Percentiles rank a stretch among this genome's conserved stretches.
Conservation (phyloP, 2,797 vertebrate genomes). For the Galaxias olidus region DNA sequence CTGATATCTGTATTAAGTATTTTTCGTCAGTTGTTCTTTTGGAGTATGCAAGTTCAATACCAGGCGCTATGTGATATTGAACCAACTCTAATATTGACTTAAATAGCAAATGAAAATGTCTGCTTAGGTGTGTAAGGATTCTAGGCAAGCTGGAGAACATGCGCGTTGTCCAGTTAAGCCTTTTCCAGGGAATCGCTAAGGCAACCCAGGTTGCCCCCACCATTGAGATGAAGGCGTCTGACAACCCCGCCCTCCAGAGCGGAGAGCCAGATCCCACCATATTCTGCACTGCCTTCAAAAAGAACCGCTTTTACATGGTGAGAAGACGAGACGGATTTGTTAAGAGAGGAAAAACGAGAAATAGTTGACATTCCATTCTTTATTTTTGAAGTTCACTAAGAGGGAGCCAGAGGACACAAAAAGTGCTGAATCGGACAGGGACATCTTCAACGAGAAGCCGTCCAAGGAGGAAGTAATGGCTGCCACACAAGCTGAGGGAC, state of each 20-base stretch:
- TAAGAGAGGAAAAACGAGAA: too few species aligned
- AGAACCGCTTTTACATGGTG: slow-evolving; percentile 98
- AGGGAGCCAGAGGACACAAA: slow-evolving; percentile 97
- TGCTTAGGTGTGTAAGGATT: slow-evolving; percentile 89
- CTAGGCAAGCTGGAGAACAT: slow-evolving; percentile 97
- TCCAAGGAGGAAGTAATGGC: slow-evolving; percentile 99
- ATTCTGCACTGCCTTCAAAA: slow-evolving; percentile 96
- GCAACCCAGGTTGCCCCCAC: slow-evolving; percentile 85
- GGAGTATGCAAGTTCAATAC: too few species aligned
- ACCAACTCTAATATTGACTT: too few species aligned
- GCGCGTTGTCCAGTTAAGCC: slow-evolving; percentile 87
- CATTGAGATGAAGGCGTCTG: slow-evolving; percentile 97
- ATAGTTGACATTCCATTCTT: background rate
- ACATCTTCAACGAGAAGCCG: slow-evolving; percentile 98
- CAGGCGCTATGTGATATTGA: too few species aligned
- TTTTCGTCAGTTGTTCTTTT: too few species aligned
- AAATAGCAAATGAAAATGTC: too few species aligned
- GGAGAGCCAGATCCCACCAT: slow-evolving; percentile 89
- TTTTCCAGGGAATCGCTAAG: slow-evolving; percentile 94
- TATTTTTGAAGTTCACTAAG: slow-evolving; percentile 85
- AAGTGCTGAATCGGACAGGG: slow-evolving; percentile 95
- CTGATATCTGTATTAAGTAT: too few species aligned
- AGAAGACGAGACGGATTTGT: slow-evolving; percentile 17
- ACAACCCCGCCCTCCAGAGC: slow-evolving; percentile 92
- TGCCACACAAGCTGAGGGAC: slow-evolving; percentile 97